Conservation (phyloP, 2,888 invertebrate genomes). For the Matsumyia berberina region DNA sequence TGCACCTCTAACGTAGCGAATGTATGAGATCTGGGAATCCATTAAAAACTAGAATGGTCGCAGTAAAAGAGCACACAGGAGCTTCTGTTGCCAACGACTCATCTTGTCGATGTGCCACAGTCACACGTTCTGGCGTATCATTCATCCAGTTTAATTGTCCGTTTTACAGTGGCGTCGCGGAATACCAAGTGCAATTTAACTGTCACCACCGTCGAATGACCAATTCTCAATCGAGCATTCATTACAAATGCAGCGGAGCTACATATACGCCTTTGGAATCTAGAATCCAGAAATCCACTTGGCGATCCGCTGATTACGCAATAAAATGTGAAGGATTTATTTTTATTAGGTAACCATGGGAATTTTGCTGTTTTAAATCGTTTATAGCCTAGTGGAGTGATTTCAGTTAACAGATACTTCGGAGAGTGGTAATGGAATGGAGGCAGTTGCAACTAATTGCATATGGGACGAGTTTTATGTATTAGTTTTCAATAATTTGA, state of each 20-base stretch:
- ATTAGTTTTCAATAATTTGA: too few relatives aligned
- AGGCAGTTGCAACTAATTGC: background rate
- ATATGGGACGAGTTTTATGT: background rate
- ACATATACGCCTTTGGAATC: conserved; percentile 31
- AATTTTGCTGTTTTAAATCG: background rate
- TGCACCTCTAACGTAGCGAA: conserved; percentile 11
- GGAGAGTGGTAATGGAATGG: background rate
- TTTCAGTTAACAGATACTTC: background rate
- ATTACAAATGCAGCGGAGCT: conserved; percentile 44
- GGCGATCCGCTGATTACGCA: conserved; percentile 50
- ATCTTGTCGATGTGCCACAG: conserved; percentile 13
- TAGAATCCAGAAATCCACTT: conserved; percentile 48
- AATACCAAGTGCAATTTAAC: conserved; percentile 56
- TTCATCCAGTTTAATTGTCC: conserved; percentile 45
- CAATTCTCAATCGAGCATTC: conserved; percentile 42
- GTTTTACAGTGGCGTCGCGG: conserved; percentile 38
- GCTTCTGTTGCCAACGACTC: conserved; percentile 23
- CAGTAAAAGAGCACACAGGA: conserved; percentile 10
- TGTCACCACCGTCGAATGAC: conserved; percentile 34
- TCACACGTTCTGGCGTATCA: conserved; percentile 46
- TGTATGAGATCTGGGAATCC: conserved; percentile 16
- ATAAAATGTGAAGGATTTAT: conserved; percentile 29
- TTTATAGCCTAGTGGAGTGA: background rate
- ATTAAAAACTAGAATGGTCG: conserved; percentile 13
- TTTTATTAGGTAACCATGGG: conserved; percentile 38